Conservation (phyloP, 2,113 vertebrate genomes). For the Paratilapia polleni region DNA sequence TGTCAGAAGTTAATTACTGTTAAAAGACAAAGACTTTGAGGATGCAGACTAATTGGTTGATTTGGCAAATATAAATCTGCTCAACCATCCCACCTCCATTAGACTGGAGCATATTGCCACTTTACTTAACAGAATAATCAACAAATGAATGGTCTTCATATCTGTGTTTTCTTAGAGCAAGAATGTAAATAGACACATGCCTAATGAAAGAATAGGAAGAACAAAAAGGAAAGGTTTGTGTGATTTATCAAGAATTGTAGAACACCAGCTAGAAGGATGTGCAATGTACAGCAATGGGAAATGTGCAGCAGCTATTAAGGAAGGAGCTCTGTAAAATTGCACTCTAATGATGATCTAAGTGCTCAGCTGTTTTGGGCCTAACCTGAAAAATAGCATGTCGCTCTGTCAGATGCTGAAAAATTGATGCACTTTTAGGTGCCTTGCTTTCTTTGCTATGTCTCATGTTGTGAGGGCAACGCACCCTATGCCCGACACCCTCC, state of each 20-base stretch:
- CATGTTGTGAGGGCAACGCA: constrained; percentile 50
- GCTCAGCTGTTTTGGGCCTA: constrained; percentile 44
- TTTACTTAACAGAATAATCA: neutral
- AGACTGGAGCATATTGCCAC: neutral
- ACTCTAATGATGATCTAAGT: constrained; percentile 76
- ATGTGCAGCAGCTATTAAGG: constrained; percentile 47
- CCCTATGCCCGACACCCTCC: constrained; percentile 31
- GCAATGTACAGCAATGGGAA: constrained; percentile 25
- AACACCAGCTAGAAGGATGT: neutral
- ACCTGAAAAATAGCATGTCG: constrained; percentile 50
- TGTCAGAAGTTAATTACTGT: neutral
- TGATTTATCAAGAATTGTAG: neutral
- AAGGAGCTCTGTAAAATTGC: constrained; percentile 61
- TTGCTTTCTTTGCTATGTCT: constrained; percentile 42
- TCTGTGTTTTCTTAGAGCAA: neutral
- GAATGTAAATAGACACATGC: neutral
- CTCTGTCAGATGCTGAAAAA: constrained; percentile 65
- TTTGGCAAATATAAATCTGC: neutral
- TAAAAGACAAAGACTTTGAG: neutral
- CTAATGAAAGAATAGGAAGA: neutral
- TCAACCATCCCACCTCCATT: neutral
- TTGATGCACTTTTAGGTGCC: constrained; percentile 67
- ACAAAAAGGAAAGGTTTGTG: neutral
- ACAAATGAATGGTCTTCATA: neutral
- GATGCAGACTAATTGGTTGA: neutral